Evolutionary conservation across 2,888 invertebrate species (phyloP).

Genomic region (Tachina grossa): DNA sequence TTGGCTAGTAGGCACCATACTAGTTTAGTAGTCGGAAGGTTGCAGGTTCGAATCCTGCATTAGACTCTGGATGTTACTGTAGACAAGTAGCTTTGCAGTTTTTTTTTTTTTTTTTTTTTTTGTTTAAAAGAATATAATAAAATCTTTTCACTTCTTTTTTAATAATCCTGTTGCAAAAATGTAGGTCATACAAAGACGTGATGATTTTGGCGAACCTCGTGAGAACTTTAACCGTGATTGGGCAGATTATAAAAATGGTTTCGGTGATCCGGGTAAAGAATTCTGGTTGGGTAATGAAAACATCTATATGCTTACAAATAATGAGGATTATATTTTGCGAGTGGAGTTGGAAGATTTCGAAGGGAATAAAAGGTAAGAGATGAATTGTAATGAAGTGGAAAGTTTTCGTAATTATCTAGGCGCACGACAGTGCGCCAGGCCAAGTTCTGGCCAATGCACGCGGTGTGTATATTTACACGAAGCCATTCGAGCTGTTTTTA

Average conservation of each 20-base stretch:
- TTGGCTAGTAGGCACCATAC: too few relatives aligned
- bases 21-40: too few relatives aligned
- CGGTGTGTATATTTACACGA: too few relatives aligned
- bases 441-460: too few relatives aligned
- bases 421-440: too few relatives aligned
- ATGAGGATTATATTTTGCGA: conserved; percentile 93
- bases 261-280: conserved; percentile 94
- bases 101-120: too few relatives aligned
- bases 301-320: conserved; percentile 95
- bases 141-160: neutral
- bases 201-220: conserved; percentile 93
- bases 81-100: too few relatives aligned
- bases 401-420: too few relatives aligned
- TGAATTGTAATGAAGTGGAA: too few relatives aligned
- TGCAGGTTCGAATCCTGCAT: too few relatives aligned
- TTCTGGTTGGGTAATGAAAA: conserved; percentile 97
- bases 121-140: neutral
- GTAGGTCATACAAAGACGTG: conserved; percentile 94
- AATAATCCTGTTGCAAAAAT: neutral
- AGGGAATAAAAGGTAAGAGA: conserved; percentile 91
- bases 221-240: conserved; percentile 96
- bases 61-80: too few relatives aligned
- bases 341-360: conserved; percentile 96
- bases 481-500: too few relatives aligned
- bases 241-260: conserved; percentile 96